Evolutionary conservation across 1,140 invertebrate genomes (phyloP).

Genomic region (Drosophila watanabei): DNA sequence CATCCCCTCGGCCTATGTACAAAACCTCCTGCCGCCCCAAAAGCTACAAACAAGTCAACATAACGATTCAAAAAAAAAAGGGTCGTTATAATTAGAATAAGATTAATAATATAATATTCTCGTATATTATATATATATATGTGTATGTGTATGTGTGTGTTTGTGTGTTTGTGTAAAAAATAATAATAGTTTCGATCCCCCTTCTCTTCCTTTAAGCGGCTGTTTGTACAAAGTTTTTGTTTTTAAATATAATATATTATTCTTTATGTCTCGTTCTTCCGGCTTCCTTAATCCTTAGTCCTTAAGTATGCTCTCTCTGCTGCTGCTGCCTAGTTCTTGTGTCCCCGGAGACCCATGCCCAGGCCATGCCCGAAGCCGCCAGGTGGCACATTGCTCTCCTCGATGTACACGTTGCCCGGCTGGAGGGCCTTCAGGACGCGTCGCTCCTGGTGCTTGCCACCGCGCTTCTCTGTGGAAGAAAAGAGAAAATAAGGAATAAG

Average conservation of each 20-base stretch:
- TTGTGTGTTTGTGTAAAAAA: slow-evolving; percentile 14
- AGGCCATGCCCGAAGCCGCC: slow-evolving; percentile 23
- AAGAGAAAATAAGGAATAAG: not conserved
- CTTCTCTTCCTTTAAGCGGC: slow-evolving; percentile 21
- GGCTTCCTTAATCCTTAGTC: slow-evolving; percentile 13
- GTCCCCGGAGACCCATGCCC: slow-evolving; percentile 32
- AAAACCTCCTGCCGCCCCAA: slow-evolving; percentile 27
- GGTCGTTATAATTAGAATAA: slow-evolving; percentile 55
- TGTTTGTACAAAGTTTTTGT: slow-evolving; percentile 35
- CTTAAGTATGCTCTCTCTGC: slow-evolving; percentile 47
- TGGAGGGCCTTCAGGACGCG: slow-evolving; percentile 73
- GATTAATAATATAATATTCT: slow-evolving; percentile 33
- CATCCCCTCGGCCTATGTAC: slow-evolving; percentile 43
- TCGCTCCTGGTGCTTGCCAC: slow-evolving; percentile 75
- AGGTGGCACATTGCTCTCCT: slow-evolving; percentile 68
- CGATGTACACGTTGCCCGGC: slow-evolving; percentile 82
- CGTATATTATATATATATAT: slow-evolving; percentile 7
- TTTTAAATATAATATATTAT: not conserved
- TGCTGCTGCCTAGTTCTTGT: slow-evolving; percentile 42
- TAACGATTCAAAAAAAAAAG: slow-evolving; percentile 70
- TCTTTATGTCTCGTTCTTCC: not conserved
- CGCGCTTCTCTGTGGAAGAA: slow-evolving; percentile 65
- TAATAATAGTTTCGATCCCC: slow-evolving; percentile 47
- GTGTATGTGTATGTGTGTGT: not conserved
- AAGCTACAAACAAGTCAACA: slow-evolving; percentile 81